Percentiles rank a stretch among this genome's conserved stretches.
Evolutionary conservation across 2,113 vertebrate species (phyloP).

Genomic region (Ivindomyrus marchei): DNA sequence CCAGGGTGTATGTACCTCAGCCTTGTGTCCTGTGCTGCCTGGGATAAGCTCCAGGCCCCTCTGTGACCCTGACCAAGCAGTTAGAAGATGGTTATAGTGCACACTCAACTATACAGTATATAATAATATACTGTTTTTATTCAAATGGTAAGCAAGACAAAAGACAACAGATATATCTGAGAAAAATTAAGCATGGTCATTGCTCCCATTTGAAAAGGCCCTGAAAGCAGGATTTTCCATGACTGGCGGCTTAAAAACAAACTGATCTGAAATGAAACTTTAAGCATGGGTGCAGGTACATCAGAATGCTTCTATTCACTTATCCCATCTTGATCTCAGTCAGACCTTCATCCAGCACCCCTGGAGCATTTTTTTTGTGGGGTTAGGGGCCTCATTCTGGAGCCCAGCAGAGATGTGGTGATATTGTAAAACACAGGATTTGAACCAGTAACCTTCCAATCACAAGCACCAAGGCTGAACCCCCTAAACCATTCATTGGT

Average conservation of each 20-base stretch:
- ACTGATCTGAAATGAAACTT: not conserved
- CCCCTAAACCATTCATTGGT: not conserved
- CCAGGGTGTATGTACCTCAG: not conserved
- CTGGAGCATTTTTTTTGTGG: not conserved
- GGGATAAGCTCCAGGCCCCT: not conserved
- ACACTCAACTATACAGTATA: not conserved
- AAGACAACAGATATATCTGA: not conserved
- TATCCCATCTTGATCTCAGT: not conserved
- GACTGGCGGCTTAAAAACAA: not conserved
- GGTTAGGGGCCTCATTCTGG: not conserved
- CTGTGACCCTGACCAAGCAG: not conserved
- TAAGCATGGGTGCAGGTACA: not conserved
- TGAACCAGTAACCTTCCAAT: not conserved
- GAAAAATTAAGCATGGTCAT: not conserved
- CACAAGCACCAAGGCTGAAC: not conserved
- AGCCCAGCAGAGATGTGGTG: not conserved
- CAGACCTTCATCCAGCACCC: not conserved
- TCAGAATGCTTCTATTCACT: not conserved
- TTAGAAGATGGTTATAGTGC: not conserved
- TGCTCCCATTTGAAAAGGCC: not conserved
- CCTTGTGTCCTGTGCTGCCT: not conserved
- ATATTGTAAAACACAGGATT: not conserved
- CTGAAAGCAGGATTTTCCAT: not conserved
- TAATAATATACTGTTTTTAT: not conserved
- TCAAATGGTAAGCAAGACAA: not conserved